Evolutionary conservation across 2,797 vertebrate genomes (phyloP), one percentile per base, ranked within the genome.

Genomic region (Tokudaia muenninki): DNA sequence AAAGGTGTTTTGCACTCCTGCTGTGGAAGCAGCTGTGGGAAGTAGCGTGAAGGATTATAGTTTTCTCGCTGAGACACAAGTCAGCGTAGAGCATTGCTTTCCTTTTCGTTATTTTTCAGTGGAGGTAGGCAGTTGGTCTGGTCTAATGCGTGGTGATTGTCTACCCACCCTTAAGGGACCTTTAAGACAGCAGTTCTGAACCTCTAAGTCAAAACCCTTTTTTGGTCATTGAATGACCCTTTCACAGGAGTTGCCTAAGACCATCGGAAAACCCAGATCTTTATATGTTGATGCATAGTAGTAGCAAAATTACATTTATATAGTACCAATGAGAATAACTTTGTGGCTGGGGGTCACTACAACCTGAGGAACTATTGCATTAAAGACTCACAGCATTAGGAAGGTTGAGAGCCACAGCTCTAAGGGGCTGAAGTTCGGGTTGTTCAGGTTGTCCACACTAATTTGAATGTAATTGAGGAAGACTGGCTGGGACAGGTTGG

Each of bases 41-140:
- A 79, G 57, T 47, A 75, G 14, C 2, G 84, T 91, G 59, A 81
- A 88, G 87, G 74, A 79, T 77, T 26, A 5, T 79, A 88, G 52
- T 37, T 59, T 57, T 79, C 55, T 86, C 92, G 13, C 31, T 92
- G 59, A 91, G 21, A n/a, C 83, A 1, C 7, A 79, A 91, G 78
- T 78, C 81, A 24, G 26, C 24, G 9, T 52, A 96, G 24, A 26
- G 7, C 12, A 19, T 47, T 24, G 17, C 72, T 87, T 92, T 91
- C 41, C 37, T 83, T 94, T 61, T 52, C 67, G 37, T 88, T 88
- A 41, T 67, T 75, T 97, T 87, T 94, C 17, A 34, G 29, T 86
- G 6, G 88, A 83, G 55, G 55, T 29, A 65, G 29, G 2, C 22
- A 59, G 34, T 87, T 47, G 72, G 47, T 91, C 44, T 94, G 77